Evolutionary conservation across 2,888 invertebrate genomes (phyloP).

Genomic region (Drosophila mimica): DNA sequence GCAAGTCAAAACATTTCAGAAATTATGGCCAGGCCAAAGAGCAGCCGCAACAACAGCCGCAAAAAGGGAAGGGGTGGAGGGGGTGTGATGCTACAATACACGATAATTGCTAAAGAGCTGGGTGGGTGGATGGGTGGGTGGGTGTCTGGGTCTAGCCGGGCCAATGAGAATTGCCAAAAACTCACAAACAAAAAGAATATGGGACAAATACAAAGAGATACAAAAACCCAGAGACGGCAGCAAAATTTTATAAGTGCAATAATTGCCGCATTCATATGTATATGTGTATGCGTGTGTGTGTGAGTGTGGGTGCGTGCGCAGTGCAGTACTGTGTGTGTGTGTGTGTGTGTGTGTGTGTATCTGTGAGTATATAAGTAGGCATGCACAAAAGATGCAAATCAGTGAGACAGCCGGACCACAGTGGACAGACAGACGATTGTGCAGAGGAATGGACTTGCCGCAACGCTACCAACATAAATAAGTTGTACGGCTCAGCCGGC

Average conservation of each 20-base stretch:
- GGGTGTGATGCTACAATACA: constrained; percentile 37
- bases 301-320: constrained; percentile 23
- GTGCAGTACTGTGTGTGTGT: constrained; percentile 13
- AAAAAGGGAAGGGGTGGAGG: constrained; percentile 21
- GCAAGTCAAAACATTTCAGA: constrained; percentile 80
- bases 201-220: constrained; percentile 22
- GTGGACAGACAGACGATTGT: constrained; percentile 37
- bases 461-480: constrained; percentile 68
- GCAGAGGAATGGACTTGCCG: constrained; percentile 46
- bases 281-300: constrained; percentile 4
- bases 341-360: not conserved
- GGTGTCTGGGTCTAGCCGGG: constrained; percentile 2
- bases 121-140: constrained; percentile 15
- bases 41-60: constrained; percentile 54
- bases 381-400: constrained; percentile 74
- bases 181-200: constrained; percentile 28
- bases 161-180: constrained; percentile 42
- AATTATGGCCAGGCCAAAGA: constrained; percentile 74
- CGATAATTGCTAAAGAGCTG: constrained; percentile 67
- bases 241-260: constrained; percentile 74
- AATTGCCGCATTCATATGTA: constrained; percentile 62
- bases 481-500: constrained; percentile 67
- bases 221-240: constrained; percentile 27
- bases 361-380: constrained; percentile 37
- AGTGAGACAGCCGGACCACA: constrained; percentile 64